Evolutionary conservation across 2,888 invertebrate genomes (phyloP).

Genomic region (Selenia dentaria): DNA sequence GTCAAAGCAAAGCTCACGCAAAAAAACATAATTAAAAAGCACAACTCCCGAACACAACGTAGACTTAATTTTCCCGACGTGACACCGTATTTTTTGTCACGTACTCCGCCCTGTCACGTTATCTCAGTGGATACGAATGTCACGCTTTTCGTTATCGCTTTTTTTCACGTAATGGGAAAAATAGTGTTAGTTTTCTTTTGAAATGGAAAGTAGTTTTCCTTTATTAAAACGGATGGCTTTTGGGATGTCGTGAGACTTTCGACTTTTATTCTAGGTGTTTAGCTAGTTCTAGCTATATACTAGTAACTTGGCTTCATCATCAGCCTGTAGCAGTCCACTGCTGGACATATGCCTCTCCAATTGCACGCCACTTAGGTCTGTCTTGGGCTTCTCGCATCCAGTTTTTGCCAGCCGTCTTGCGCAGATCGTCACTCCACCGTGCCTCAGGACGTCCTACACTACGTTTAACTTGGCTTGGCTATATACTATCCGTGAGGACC

Average conservation of each 20-base stretch:
- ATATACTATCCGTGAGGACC: too few relatives aligned
- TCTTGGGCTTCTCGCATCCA: too few relatives aligned
- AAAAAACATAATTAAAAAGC: conserved; percentile 19
- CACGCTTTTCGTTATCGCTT: conserved; percentile 27
- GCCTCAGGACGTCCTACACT: too few relatives aligned
- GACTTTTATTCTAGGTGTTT: too few relatives aligned
- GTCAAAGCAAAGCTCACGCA: neutral
- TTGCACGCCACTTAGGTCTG: too few relatives aligned
- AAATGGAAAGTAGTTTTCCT: conserved; percentile 14
- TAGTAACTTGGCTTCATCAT: too few relatives aligned
- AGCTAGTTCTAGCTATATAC: too few relatives aligned
- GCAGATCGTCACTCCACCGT: too few relatives aligned
- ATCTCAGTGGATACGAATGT: conserved; percentile 48
- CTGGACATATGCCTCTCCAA: too few relatives aligned
- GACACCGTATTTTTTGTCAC: conserved; percentile 44
- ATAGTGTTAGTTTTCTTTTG: conserved; percentile 17
- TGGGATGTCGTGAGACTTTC: neutral
- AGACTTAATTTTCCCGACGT: conserved; percentile 40
- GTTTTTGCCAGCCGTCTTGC: too few relatives aligned
- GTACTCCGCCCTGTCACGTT: conserved; percentile 38
- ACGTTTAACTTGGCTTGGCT: too few relatives aligned
- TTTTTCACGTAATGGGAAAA: conserved; percentile 32
- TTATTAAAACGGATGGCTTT: conserved; percentile 11
- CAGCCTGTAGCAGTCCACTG: too few relatives aligned
- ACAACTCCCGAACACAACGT: conserved; percentile 5